Conservation (phyloP, 2,113 vertebrate species). For the Tachysurus fulvidraco region DNA sequence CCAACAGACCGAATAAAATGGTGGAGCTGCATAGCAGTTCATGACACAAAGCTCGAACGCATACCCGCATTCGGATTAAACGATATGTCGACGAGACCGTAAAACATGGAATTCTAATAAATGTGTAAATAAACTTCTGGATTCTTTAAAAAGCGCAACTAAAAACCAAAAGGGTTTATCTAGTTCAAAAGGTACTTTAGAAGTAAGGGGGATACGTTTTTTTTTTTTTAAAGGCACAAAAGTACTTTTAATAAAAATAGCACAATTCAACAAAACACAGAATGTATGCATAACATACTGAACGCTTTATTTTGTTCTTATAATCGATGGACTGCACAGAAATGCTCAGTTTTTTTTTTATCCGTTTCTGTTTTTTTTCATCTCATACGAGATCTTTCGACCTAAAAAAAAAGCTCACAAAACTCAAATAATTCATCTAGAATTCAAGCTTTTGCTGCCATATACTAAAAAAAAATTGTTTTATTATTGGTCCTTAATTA, state of each 20-base stretch:
- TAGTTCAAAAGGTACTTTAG: conserved; percentile 51
- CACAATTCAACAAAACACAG: conserved; percentile 42
- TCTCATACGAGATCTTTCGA: conserved; percentile 21
- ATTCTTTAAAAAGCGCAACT: conserved; percentile 24
- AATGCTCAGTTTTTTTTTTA: conserved; percentile 18
- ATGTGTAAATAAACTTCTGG: conserved; percentile 21
- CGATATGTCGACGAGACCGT: conserved; percentile 41
- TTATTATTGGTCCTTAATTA: conserved; percentile 72
- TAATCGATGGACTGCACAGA: conserved; percentile 44
- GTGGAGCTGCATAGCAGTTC: conserved; percentile 77
- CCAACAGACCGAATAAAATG: conserved; percentile 43
- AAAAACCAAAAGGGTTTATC: conserved; percentile 31
- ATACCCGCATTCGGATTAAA: conserved; percentile 53
- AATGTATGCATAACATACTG: conserved; percentile 30
- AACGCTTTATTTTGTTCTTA: conserved; percentile 2
- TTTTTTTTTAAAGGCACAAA: conserved; percentile 52
- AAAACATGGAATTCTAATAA: conserved; percentile 30
- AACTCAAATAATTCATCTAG: not conserved
- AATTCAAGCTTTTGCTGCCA: conserved; percentile 31
- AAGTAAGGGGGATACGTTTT: conserved; percentile 43
- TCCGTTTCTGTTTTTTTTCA: not conserved
- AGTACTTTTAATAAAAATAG: conserved; percentile 53
- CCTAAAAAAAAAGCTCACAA: not conserved
- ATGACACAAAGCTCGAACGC: conserved; percentile 67
- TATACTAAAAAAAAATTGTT: conserved; percentile 44